Percentiles rank a stretch among this genome's conserved stretches.
Evolutionary conservation across 2,888 invertebrate genomes (phyloP).

Genomic region (Phlogophora meticulosa): DNA sequence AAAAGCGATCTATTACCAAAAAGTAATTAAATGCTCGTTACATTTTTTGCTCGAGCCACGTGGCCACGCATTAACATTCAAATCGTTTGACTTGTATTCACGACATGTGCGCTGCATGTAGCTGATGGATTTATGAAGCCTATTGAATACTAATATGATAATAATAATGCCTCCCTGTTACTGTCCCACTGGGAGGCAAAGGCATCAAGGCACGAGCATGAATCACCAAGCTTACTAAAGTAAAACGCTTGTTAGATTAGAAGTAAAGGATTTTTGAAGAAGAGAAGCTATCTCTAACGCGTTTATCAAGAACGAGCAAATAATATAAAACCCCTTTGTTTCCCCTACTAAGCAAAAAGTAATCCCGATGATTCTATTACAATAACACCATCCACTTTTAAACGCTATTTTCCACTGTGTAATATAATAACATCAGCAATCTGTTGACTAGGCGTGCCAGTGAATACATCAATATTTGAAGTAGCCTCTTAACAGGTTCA

Average conservation of each 20-base stretch:
- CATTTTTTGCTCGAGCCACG: slow-evolving; percentile 13
- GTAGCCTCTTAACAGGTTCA: neutral
- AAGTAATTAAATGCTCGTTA: slow-evolving; percentile 43
- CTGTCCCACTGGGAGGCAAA: no score
- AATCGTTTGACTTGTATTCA: slow-evolving; percentile 8
- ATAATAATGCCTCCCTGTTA: no score
- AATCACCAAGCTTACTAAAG: no score
- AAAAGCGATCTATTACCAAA: slow-evolving; percentile 14
- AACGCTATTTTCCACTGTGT: neutral
- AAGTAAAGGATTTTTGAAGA: no score
- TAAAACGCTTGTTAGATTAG: no score
- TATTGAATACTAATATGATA: slow-evolving; percentile 11
- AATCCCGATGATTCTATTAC: no score
- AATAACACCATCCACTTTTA: neutral
- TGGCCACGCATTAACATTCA: slow-evolving; percentile 28
- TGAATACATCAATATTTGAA: slow-evolving; percentile 39
- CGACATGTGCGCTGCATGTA: slow-evolving; percentile 4
- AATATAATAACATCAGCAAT: slow-evolving; percentile 18
- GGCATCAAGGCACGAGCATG: no score
- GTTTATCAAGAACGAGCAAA: no score
- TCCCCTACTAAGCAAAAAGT: no score
- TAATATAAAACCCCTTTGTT: no score
- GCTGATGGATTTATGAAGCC: slow-evolving; percentile 37
- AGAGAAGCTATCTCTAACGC: no score
- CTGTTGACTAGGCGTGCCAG: slow-evolving; percentile 13